Evolutionary conservation across 1,140 invertebrate species (phyloP), one percentile per base, ranked within the genome.

Genomic region (Meteorus sp.): DNA sequence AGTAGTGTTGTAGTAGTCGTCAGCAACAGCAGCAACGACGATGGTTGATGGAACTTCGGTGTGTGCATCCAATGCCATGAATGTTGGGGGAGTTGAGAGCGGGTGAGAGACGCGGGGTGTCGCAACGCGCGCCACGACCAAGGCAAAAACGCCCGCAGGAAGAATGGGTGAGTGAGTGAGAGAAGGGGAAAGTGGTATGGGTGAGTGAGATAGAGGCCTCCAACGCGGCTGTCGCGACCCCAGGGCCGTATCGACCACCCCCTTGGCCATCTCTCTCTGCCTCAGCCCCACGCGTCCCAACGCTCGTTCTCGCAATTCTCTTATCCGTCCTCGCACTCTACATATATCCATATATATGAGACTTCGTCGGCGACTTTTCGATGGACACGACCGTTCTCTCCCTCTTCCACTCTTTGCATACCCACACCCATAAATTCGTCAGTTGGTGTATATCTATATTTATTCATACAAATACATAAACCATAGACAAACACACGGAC

Each of bases 221-320:
- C 73, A 64, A 73, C 73, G 72, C 66, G 72, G 72, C 70, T 75
- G 71, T 74, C 72, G 73, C 67, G 73, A 72, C 73, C 72, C 73
- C 68, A 73, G 74, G 69, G 67, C 70, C 74, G 72, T 78, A 78
- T 78, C 76, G 75, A 77, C 76, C 76, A 74, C 68, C 71, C 65
- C 61, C 67, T 33, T 17, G 27, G 17, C 50, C 57, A 64, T 59
- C 61, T 56, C 62, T 35, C 57, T 60, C 29, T 50, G 33, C 51
- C 55, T 19, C 57, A 64, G 60, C 64, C 67, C 59, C 63, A 59
- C 58, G 61, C 59, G 59, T 53, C 43, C 43, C 29, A n/a, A n/a
- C 11, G n/a, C 31, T 53, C 33, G 45, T 39, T 59, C 55, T 54
- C 39, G 56, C 55, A 44, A 60, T 35, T 23, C 60, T 56, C 22